These are phyloP conservation scores for Arbacia lixula DNA, from an alignment of 53 echinoderm and acorn worm species.

Conservation along the genomic window DNA sequence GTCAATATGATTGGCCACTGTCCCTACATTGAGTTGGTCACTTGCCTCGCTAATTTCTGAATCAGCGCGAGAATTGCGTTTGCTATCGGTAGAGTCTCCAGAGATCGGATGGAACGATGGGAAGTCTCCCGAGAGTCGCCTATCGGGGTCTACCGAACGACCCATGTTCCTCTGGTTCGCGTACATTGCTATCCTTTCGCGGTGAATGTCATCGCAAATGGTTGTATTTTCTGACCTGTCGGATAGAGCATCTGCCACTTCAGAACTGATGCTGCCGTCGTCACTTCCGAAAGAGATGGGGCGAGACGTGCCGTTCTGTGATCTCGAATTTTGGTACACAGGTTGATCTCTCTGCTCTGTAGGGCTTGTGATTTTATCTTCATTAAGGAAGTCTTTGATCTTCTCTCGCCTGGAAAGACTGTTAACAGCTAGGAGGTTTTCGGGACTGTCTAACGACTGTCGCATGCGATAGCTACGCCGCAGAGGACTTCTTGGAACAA, in stretches of 20 bases:
- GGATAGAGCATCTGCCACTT: slow-evolving; percentile 14
- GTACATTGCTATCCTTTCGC: slow-evolving; percentile 39
- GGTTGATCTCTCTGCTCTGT: slow-evolving; percentile 20
- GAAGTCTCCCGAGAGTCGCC: slow-evolving; percentile 25
- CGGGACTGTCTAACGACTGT: slow-evolving; percentile 24
- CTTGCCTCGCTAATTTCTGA: not conserved
- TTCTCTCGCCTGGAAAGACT: slow-evolving; percentile 31
- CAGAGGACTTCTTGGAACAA: slow-evolving; percentile 6
- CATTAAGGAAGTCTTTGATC: slow-evolving; percentile 16
- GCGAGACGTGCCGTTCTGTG: not conserved
- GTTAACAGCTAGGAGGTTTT: slow-evolving; percentile 31
- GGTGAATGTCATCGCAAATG: slow-evolving; percentile 28
- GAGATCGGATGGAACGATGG: slow-evolving; percentile 27
- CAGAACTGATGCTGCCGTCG: slow-evolving; percentile 40
- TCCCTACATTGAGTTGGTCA: slow-evolving; percentile 27
- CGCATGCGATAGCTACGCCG: slow-evolving; percentile 25
- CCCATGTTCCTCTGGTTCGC: slow-evolving; percentile 1
- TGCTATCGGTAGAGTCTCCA: slow-evolving; percentile 6
- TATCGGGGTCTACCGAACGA: slow-evolving; percentile 8
- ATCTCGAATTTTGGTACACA: not conserved
- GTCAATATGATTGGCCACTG: slow-evolving; percentile 33
- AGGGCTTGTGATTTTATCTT: not conserved
- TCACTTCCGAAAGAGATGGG: slow-evolving; percentile 25
- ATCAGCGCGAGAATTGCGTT: slow-evolving; percentile 26
- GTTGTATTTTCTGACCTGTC: slow-evolving; percentile 1